Base-by-base conservation (phyloP, 2,113 vertebrate genomes). In the Microtus ochrogaster region DNA sequence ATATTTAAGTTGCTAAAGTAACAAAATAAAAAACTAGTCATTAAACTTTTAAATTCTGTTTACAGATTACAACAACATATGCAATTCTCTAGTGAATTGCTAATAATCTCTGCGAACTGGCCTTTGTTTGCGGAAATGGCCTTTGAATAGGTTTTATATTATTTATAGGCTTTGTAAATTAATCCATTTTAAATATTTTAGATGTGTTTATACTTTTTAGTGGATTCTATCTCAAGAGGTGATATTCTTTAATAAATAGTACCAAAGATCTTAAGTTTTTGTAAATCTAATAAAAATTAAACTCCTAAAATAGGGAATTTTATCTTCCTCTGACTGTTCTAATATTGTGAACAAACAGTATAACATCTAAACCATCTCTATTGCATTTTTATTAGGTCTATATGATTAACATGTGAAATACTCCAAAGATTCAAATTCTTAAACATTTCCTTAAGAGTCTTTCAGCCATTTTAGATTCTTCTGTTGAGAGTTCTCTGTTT, bases 141-240 rank as follows among this genome's bases (percentile, higher is more conserved):
- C 85, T 92, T 96, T 96, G 86, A 93, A 91, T 95, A 86, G n/a
- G 58, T 93, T 96, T 95, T 93, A 76, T 94, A 83, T 82, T 79
- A 93, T 58, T 95, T 94, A 83, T 47, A 93, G 78, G 85, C 47
- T 79, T 93, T 70, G 41, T 87, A 90, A 96, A 92, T 94, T 78
- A 96, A 70, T 65, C n/a, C 52, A 49, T 87, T 93, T 92, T 90
- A 96, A 90, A 81, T 92, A 94, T 58, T 94, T 96, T n/a, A 94
- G 83, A 81, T 87, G 41, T 13, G 87, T 92, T 90, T 89, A 90
- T 58, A 68, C 12, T 79, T 90, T 90, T 96, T 92, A 95, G 79
- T 90, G n/a, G 74, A 85, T 83, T 88, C 77, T 33, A 70, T 96
- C 94, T 96, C 58, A 93, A 94, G 70, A 90, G 84, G 88, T 92